phyloP scores from a whole-genome alignment of 1,140 invertebrate genomes.

The Cylas formicarius region DNA sequence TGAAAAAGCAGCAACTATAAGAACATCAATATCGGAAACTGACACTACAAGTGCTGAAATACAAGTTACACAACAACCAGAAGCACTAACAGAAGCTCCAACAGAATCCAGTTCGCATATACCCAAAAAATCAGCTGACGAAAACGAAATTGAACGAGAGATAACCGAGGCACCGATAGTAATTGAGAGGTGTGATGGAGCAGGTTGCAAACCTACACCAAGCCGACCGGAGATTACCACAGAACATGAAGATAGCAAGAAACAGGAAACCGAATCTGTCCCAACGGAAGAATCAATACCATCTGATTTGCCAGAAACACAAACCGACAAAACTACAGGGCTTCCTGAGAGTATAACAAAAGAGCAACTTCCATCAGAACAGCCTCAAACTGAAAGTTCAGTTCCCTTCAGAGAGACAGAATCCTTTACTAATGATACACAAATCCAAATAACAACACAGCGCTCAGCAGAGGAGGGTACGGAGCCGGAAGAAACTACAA shows the following conservation, averaged over 20 bases:
- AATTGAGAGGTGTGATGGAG: too few species aligned
- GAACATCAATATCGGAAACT: constrained; percentile 3
- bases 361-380: constrained; percentile 7
- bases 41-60: constrained; percentile 9
- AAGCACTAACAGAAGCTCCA: constrained; percentile 11
- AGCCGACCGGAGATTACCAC: neutral
- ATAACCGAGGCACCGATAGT: too few species aligned
- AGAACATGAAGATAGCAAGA: neutral
- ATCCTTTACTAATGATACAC: too few species aligned
- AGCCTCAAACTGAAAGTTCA: constrained; percentile 7
- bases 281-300: constrained; percentile 1
- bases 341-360: constrained; percentile 15
- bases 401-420: constrained; percentile 11
- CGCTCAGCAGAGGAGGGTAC: too few species aligned
- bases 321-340: constrained; percentile 2
- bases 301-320: constrained; percentile 4
- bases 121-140: constrained; percentile 10
- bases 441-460: too few species aligned
- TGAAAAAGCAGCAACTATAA: too few species aligned
- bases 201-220: too few species aligned
- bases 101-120: too few species aligned
- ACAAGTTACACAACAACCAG: constrained; percentile 16
- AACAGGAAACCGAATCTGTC: too few species aligned
- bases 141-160: too few species aligned
- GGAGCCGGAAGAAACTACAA: too few species aligned